Conservation (phyloP, 2,797 vertebrate genomes). For the Brotula barbata region DNA sequence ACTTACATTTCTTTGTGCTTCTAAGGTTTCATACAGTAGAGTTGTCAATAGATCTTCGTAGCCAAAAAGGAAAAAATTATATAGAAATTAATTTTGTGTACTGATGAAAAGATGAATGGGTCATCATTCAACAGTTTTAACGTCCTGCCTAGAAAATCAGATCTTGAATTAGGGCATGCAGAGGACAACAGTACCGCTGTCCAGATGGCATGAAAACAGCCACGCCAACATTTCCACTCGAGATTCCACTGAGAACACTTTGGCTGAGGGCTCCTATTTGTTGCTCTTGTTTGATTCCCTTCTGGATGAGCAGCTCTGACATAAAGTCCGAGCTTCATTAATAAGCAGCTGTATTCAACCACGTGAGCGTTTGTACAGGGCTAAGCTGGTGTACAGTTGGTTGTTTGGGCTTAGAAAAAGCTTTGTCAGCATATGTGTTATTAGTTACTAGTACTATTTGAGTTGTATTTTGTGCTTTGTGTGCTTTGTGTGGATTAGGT, state of each 20-base stretch:
- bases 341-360: slow-evolving; percentile 8
- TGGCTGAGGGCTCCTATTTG: slow-evolving; percentile 55
- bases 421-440: slow-evolving; percentile 17
- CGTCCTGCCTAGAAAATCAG: slow-evolving; percentile 39
- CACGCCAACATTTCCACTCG: slow-evolving; percentile 44
- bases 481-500: slow-evolving; percentile 28
- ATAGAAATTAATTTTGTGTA: background rate
- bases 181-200: slow-evolving; percentile 57
- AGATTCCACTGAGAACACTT: slow-evolving; percentile 51
- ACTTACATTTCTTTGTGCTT: background rate
- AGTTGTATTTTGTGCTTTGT: slow-evolving; percentile 34
- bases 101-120: background rate
- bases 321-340: slow-evolving; percentile 8
- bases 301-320: slow-evolving; percentile 16
- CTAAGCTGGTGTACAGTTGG: slow-evolving; percentile 6
- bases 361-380: background rate
- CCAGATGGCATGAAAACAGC: slow-evolving; percentile 49
- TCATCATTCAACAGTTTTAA: slow-evolving; percentile 15
- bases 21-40: background rate
- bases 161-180: slow-evolving; percentile 16
- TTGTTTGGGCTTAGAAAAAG: slow-evolving; percentile 10
- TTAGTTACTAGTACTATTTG: slow-evolving; percentile 4
- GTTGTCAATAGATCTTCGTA: too few relatives aligned
- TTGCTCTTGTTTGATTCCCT: slow-evolving; percentile 40
- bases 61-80: background rate